A percentile compares a stretch with the other conserved stretches of the same genome.
These are phyloP conservation scores for Entomyzon cyanotis DNA, from an alignment of 2,113 vertebrate genomes.

Conservation along the genomic window DNA sequence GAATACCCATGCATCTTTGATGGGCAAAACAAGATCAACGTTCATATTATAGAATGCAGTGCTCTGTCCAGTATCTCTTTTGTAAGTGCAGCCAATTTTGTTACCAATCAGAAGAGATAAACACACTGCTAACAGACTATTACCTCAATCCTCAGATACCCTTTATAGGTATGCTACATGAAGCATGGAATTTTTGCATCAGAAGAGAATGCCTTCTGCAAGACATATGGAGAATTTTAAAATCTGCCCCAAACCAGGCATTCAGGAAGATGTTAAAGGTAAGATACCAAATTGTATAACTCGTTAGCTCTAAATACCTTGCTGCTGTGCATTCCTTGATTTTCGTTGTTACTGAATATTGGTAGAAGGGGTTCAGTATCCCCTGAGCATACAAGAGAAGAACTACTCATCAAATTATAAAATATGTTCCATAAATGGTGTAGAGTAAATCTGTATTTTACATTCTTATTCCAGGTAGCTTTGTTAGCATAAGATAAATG, in stretches of 20 bases:
- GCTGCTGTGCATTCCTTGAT: neutral
- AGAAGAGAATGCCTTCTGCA: constrained; percentile 24
- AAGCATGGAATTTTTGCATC: accelerated
- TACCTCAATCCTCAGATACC: neutral
- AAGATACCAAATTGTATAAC: neutral
- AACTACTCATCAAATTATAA: neutral
- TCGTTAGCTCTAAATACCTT: neutral
- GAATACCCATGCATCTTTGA: constrained; percentile 42
- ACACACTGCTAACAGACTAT: neutral
- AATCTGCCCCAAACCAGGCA: accelerated
- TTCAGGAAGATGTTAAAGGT: neutral
- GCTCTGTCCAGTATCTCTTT: accelerated
- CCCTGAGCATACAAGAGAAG: neutral
- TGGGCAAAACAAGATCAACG: accelerated
- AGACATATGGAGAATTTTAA: constrained; percentile 32
- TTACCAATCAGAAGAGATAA: neutral
- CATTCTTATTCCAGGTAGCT: neutral
- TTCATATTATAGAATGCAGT: accelerated
- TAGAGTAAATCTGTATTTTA: neutral
- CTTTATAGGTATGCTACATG: accelerated
- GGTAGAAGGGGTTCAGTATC: neutral
- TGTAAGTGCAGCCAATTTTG: neutral
- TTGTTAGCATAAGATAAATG: neutral
- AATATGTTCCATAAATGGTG: neutral
- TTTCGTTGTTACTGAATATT: neutral